Evolutionary conservation across 2,888 invertebrate species (phyloP), one percentile per base, ranked within the genome.

Genomic region (Oxycera nigricornis): DNA sequence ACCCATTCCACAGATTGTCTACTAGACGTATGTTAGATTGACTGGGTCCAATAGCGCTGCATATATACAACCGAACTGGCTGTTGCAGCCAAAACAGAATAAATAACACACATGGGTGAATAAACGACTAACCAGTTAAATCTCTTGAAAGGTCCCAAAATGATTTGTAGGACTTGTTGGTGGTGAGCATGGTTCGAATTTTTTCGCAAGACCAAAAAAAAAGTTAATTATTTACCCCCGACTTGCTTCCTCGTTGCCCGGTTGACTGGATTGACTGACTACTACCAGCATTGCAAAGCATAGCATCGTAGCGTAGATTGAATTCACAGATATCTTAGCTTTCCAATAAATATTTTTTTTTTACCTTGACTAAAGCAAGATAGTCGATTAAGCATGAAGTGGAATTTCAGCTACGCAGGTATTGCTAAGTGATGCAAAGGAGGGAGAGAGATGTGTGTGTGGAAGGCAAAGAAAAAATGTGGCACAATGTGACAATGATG

Each of bases 341-440:
- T 61, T 61, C 30, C 31, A 61, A 61, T 61, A 17, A 17, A n/a
- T 20, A 61, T 61, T 59, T 59, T 59, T 65, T 65, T 61, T 31
- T 61, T 31, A 24, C 65, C 65, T 65, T 65, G 65, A 35, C 39
- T 39, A 39, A 62, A 26, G n/a, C 22, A 35, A 41, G 31, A 39
- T 24, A 65, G 41, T 65, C 65, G 65, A 65, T 65, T 65, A 65
- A 41, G 41, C 41, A 65, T 65, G 65, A 65, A 65, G 41, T 41
- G 65, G 65, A 65, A 65, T 65, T 65, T 41, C 35, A 41, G 41
- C 20, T 41, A 65, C 35, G 20, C 26, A 41, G 24, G 46, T 46
- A 46, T 14, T 11, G 6, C 3, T 11, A 65, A 4, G 9, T 65
- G 24, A 24, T 20, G 26, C 30, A 17, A 46, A 14, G 30, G 30